These are phyloP conservation scores for Acanthaster planci DNA, from an alignment of 35 echinoderm and acorn worm genomes.

Conservation along the genomic window DNA sequence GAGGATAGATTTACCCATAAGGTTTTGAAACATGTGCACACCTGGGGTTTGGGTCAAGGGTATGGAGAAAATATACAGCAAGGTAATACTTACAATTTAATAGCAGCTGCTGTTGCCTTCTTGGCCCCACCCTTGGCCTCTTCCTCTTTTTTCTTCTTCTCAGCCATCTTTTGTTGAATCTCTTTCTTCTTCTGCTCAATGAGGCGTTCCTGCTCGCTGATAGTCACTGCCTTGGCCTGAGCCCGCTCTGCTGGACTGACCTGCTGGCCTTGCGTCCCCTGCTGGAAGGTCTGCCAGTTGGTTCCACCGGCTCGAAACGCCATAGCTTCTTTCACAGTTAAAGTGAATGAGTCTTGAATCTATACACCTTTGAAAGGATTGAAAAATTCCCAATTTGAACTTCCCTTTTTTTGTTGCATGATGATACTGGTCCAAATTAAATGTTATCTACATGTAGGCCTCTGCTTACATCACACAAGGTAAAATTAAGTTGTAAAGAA, in stretches of 20 bases:
- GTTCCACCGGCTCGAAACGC: background rate
- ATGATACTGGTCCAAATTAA: too few relatives aligned
- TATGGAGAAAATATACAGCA: background rate
- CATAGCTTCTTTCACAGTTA: too few relatives aligned
- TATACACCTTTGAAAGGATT: too few relatives aligned
- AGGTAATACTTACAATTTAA: constrained; percentile 52
- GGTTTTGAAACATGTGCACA: background rate
- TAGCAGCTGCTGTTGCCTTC: constrained; percentile 21
- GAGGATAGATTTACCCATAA: background rate
- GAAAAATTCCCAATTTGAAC: too few relatives aligned
- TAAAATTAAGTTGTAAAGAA: too few relatives aligned
- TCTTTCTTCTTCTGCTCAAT: constrained; percentile 84
- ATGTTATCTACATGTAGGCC: too few relatives aligned
- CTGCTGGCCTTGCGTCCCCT: background rate
- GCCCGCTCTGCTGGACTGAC: background rate
- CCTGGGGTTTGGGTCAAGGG: background rate
- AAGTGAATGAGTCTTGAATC: too few relatives aligned
- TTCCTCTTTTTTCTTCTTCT: constrained; percentile 68
- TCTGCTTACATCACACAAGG: too few relatives aligned
- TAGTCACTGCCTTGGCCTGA: constrained; percentile 17
- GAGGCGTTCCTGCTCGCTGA: constrained; percentile 85
- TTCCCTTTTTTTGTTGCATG: too few relatives aligned
- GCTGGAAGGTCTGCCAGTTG: background rate
- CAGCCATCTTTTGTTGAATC: constrained; percentile 85
- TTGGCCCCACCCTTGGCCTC: constrained; percentile 26